Evolutionary conservation across 2,113 vertebrate species (phyloP).

Genomic region (Lonchura striata): DNA sequence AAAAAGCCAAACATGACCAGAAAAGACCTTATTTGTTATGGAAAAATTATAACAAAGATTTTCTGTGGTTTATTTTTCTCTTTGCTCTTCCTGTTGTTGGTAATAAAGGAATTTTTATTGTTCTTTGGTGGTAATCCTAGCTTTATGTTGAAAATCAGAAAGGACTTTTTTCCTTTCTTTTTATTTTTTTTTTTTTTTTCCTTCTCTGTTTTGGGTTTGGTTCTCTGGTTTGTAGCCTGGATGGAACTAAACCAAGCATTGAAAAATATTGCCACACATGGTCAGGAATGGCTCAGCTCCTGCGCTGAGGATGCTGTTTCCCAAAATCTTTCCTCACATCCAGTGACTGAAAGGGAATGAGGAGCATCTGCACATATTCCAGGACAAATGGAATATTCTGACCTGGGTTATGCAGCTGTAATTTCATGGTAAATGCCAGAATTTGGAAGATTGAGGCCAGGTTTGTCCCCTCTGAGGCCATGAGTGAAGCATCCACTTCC

Average conservation of each 20-base stretch:
- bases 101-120: constrained; percentile 66
- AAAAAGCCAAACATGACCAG: constrained; percentile 58
- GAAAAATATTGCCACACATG: constrained; percentile 20
- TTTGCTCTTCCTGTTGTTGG: constrained; percentile 55
- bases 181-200: background rate
- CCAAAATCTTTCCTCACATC: background rate
- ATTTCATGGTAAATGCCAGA: background rate
- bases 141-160: constrained; percentile 60
- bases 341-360: background rate
- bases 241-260: constrained; percentile 46
- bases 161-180: background rate
- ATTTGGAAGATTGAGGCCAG: background rate
- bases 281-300: background rate
- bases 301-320: background rate
- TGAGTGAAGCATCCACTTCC: background rate
- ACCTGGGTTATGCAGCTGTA: accelerated
- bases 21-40: constrained; percentile 60
- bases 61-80: constrained; percentile 46
- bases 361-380: background rate
- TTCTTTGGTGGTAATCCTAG: constrained; percentile 59
- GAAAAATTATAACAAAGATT: constrained; percentile 61
- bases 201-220: constrained; percentile 3
- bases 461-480: background rate
- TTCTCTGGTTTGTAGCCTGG: constrained; percentile 53
- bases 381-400: background rate